Base-by-base conservation (phyloP, 2,113 vertebrate species). In the Colossoma macropomum region DNA sequence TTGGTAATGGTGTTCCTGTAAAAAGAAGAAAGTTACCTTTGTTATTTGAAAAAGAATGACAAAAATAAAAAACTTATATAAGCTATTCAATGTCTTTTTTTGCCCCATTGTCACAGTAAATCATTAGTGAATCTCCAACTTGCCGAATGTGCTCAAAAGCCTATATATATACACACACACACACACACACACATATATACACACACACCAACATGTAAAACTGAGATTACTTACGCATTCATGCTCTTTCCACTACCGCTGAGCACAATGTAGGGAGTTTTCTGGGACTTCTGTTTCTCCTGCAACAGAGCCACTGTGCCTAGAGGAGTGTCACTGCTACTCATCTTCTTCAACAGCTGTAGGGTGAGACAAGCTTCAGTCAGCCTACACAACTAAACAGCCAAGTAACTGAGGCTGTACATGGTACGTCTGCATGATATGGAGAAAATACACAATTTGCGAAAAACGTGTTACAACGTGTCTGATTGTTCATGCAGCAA, bases 231-330 rank as follows among this genome's bases (percentile, higher is more conserved):
- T 90, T 87, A 95, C 93, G 95, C 96, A 0, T 97, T 98, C 97
- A 98, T 97, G 91, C 97, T 97, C 91, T 98, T 98, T 27, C 96
- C 97, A 1, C 96, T 96, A 34, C 97, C 97, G 4, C 97, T 98
- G 19, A 98, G 96, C 38, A 98, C 96, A 1, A 97, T 96, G 87
- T 97, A 98, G 0, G 96, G 96, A 0, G 96, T 98, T 90, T 98
- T 98, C 92, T 98, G 97, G 12, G 97, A 97, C 84, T 97, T 97
- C 90, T 98, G 97, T 84, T 98, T 98, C 90, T 98, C 97, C 88
- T 98, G 97, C n/a, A 97, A 96, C 89, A 98, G 71, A 0, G 96
- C 96, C 84, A 98, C 96, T 0, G 97, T 98, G 75, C 96, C 96
- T 9, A 98, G 90, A 0, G 96, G 97, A 0, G 97, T 98, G 81